A percentile compares a stretch with the other conserved stretches of the same genome.
Conservation (phyloP, 2,113 vertebrate species). For the Pterocles orientalis region DNA sequence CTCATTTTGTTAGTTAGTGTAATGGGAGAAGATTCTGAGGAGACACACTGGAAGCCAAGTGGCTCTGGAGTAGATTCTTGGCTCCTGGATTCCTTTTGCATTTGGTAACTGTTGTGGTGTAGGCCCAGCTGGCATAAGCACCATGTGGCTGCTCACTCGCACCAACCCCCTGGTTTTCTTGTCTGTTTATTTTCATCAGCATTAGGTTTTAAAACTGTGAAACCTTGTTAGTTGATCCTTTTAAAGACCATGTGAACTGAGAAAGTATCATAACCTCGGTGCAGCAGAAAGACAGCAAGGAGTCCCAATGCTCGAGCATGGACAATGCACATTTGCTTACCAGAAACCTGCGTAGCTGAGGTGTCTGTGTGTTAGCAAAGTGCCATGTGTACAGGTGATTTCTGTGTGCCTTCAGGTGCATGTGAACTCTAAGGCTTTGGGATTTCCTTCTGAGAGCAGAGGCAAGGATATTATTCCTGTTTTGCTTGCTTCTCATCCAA, state of each 20-base stretch:
- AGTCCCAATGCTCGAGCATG: background rate
- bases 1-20: background rate
- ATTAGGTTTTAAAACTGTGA: background rate
- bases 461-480: background rate
- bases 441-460: background rate
- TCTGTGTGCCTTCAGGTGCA: background rate
- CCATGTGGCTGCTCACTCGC: too few relatives aligned
- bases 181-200: background rate
- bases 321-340: background rate
- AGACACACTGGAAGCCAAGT: background rate
- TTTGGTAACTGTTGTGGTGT: background rate
- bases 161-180: background rate
- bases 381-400: rapidly evolving
- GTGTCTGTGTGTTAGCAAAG: too few relatives aligned
- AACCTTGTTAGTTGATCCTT: background rate
- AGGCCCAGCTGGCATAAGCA: too few relatives aligned
- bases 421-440: background rate
- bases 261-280: background rate
- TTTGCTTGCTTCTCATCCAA: background rate
- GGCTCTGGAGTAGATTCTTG: background rate
- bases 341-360: rapidly evolving
- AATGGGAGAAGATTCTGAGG: background rate
- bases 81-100: background rate
- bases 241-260: background rate
- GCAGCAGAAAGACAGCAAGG: rapidly evolving